Base-by-base conservation (phyloP, 2,113 vertebrate genomes). In the Zingel zingel region DNA sequence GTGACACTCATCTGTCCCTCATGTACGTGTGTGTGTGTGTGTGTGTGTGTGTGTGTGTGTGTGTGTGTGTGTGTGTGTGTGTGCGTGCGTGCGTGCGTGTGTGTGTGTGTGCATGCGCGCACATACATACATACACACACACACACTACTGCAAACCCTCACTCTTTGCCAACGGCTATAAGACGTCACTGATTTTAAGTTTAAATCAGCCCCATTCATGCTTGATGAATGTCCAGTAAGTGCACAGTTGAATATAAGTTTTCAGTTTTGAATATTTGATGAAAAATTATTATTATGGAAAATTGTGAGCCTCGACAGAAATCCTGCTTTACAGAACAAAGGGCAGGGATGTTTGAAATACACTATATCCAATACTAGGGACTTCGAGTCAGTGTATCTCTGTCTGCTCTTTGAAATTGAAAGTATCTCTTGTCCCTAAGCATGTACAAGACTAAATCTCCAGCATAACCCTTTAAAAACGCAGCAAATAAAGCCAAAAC, bases 1-100 rank as follows among this genome's bases (percentile, higher is more conserved):
- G 77, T 85, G 84, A 88, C 89, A 23, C 73, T 63, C 83, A 51
- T 68, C 84, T 68, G 62, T 68, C 56, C 8, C 23, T 30, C 58
- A 57, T 10, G 2, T 19, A 10, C 2, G 2, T 39, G 9, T 10
- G 9, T 10, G 39, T 39, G 8, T 10, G 33, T 39, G 39, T 39
- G 39, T 39, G 36, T 39, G 36, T 39, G 36, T 39, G 36, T 39
- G 36, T 39, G 7, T 39, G 7, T 33, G 30, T 33, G 30, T 33
- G 30, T 33, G 30, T 33, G 30, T 33, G 8, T 39, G 36, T 39
- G 36, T 36, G 36, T 9, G 6, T 8, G 30, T 9, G 36, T 9
- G 7, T 39, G 36, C 10, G 36, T 39, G 8, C 2, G 36, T 9
- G 36, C 2, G 1, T 79, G 56, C 15, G 45, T 70, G 57, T n/a